These are phyloP conservation scores for Pangasianodon hypophthalmus DNA, from an alignment of 2,113 vertebrate species.

Conservation along the genomic window DNA sequence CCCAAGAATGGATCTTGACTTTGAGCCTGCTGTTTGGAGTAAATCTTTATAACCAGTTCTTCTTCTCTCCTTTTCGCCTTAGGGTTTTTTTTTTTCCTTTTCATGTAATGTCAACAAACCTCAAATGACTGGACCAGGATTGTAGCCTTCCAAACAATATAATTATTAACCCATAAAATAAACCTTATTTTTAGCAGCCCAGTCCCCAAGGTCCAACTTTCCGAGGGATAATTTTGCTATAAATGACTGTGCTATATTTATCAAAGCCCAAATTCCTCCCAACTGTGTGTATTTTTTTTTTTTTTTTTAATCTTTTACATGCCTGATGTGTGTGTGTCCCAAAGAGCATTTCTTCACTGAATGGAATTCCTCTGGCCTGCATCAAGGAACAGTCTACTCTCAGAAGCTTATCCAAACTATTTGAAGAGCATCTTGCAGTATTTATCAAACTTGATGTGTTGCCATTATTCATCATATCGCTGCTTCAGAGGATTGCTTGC, in stretches of 20 bases:
- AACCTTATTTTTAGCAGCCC: not conserved
- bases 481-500: not conserved
- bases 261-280: not conserved
- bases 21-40: not conserved
- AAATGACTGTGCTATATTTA: not conserved
- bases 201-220: not conserved
- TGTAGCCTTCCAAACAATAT: not conserved
- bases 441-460: constrained; percentile 15
- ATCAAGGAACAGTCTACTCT: not conserved
- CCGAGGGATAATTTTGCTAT: not conserved
- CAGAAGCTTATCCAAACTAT: constrained; percentile 20
- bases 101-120: not conserved
- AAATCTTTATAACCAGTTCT: not conserved
- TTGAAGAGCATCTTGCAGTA: constrained; percentile 37
- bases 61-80: not conserved
- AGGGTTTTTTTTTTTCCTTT: not conserved
- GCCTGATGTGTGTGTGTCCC: not conserved
- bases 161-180: constrained; percentile 1
- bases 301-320: not conserved
- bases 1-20: not conserved
- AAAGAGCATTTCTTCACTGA: constrained; percentile 10
- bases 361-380: constrained; percentile 40
- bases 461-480: not conserved
- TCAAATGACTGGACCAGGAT: not conserved
- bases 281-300: not conserved